Conservation (phyloP, 1,140 invertebrate species). For the Aphidius ervi region DNA sequence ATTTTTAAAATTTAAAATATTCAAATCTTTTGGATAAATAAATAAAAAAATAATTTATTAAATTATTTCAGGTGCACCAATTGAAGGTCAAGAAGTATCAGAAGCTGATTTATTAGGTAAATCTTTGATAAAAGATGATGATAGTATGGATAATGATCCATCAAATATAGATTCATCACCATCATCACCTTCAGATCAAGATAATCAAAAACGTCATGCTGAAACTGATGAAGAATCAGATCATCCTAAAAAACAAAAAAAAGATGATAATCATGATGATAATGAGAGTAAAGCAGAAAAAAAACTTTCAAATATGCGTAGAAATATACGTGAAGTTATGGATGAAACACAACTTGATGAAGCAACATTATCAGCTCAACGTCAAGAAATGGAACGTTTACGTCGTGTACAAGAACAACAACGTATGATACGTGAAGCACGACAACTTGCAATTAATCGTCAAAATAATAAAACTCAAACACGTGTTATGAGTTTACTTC, state of each 20-base stretch:
- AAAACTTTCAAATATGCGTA: slow-evolving; percentile 66
- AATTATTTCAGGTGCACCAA: slow-evolving; percentile 36
- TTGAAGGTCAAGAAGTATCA: slow-evolving; percentile 49
- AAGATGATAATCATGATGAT: slow-evolving; percentile 42
- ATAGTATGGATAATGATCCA: slow-evolving; percentile 42
- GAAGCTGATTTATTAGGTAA: slow-evolving; percentile 48
- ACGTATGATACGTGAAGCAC: slow-evolving; percentile 70
- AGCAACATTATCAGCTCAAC: slow-evolving; percentile 85
- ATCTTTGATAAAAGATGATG: slow-evolving; percentile 42
- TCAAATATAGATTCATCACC: slow-evolving; percentile 32
- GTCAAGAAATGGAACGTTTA: slow-evolving; percentile 85
- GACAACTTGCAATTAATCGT: slow-evolving; percentile 65
- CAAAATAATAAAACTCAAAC: slow-evolving; percentile 65
- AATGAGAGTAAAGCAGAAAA: slow-evolving; percentile 55
- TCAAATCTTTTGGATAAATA: too few relatives aligned
- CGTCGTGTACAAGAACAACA: slow-evolving; percentile 80
- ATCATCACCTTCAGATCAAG: slow-evolving; percentile 20
- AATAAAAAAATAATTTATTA: not conserved
- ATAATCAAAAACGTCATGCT: slow-evolving; percentile 34
- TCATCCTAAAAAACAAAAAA: slow-evolving; percentile 40
- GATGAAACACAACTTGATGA: slow-evolving; percentile 88
- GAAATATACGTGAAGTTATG: slow-evolving; percentile 88
- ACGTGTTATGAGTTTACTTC: slow-evolving; percentile 64
- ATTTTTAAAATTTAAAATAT: too few relatives aligned
- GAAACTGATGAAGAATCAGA: slow-evolving; percentile 40